Evolutionary conservation across 2,888 invertebrate species (phyloP).

Genomic region (Drosophila hawaiiensis): DNA sequence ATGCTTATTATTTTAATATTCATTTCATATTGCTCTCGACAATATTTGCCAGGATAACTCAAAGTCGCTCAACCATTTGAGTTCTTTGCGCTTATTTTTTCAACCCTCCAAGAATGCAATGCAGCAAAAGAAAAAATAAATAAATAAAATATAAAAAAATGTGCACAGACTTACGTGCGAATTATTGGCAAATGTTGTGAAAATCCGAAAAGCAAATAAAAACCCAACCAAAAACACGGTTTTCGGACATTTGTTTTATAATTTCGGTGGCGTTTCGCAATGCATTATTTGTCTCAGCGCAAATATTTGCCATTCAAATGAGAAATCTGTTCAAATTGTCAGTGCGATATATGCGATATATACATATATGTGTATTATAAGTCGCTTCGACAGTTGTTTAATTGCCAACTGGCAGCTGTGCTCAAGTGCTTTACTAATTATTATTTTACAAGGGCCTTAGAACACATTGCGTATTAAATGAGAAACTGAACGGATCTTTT

Average conservation of each 20-base stretch:
- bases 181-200: conserved; percentile 82
- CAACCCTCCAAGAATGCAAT: conserved; percentile 53
- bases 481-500: not conserved
- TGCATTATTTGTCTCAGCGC: conserved; percentile 69
- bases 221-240: conserved; percentile 41
- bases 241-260: conserved; percentile 80
- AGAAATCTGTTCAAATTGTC: conserved; percentile 72
- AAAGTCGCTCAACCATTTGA: not conserved
- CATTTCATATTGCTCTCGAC: accelerated
- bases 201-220: conserved; percentile 54
- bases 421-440: conserved; percentile 62
- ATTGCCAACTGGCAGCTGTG: conserved; percentile 63
- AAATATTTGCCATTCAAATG: conserved; percentile 80
- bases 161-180: conserved; percentile 82
- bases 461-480: conserved; percentile 3
- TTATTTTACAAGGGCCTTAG: conserved; percentile 6
- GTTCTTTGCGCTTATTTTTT: conserved; percentile 17
- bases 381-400: conserved; percentile 65
- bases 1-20: not conserved
- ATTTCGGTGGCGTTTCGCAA: conserved; percentile 53
- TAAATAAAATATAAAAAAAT: conserved; percentile 60
- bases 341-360: conserved; percentile 2
- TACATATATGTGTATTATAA: not conserved
- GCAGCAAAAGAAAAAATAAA: not conserved
- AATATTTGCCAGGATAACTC: conserved; percentile 25